Evolutionary conservation across 2,797 vertebrate species (phyloP), one percentile per base, ranked within the genome.

Genomic region (Rachycentron canadum): DNA sequence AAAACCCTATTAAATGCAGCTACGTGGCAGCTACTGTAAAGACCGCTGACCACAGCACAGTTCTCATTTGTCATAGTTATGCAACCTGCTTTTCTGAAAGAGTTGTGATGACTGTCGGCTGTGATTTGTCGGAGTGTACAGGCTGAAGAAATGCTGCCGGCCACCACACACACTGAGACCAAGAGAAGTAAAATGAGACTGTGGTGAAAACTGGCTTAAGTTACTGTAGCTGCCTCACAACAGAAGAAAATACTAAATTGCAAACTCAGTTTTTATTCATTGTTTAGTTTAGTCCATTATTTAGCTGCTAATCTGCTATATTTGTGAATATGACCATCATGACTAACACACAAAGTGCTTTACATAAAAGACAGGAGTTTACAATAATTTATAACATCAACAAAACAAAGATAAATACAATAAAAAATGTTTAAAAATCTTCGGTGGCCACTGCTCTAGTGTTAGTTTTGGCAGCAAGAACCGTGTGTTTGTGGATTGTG

Each of bases 71-170:
- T 41, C 30, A 4, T 17, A 11, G 47, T 41, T 56, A 72, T 49
- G 52, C 16, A 32, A 30, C 38, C 50, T 2, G 3, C 52, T 52
- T 40, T 55, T 53, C 2, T 3, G 32, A 38, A 56, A 65, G 50
- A 57, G n/a, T n/a, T 21, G 49, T 25, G 43, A 63, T 6, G 23
- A 71, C 56, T 43, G 13, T 43, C 40, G 43, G 61, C 60, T 25
- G 49, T 14, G 30, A 72, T 71, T 50, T 56, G 38, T 52, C 19
- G 26, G 4, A 28, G 23, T 28, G 8, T 26, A 2, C 25, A 28
- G 45, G 50, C 26, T 3, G 26, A 23, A 67, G 36, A 28, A 32
- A 74, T 50, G 62, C 53, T 23, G 61, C 26, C 47, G 43, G 32
- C 45, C 9, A 11, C 45, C 47, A 53, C 25, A 25, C 23, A 50